phyloP scores from a whole-genome alignment of 2,797 vertebrate genomes.

The Sebastiscus tertius region DNA sequence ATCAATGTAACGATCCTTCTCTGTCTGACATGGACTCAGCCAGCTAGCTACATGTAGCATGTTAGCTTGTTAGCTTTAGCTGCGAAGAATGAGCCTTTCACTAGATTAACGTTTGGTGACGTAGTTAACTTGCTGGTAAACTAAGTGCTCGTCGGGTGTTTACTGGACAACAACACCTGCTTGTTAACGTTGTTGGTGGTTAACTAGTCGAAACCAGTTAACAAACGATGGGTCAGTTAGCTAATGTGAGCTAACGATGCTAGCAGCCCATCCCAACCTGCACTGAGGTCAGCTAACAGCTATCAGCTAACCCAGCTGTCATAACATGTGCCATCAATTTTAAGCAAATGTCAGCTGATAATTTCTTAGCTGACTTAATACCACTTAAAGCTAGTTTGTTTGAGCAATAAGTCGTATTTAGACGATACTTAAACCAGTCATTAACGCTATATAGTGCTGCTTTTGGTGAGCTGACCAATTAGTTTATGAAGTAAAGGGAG shows the following conservation, averaged over 20 bases:
- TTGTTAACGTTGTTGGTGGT: neutral
- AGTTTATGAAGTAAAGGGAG: neutral
- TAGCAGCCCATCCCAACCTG: slow-evolving; percentile 36
- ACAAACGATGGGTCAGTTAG: neutral
- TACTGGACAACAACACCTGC: neutral
- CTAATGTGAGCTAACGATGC: slow-evolving; percentile 28
- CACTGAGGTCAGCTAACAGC: neutral
- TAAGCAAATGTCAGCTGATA: neutral
- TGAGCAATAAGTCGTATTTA: neutral
- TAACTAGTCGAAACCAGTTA: neutral
- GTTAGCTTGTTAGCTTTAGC: slow-evolving; percentile 43
- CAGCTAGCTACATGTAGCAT: neutral
- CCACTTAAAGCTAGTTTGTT: neutral
- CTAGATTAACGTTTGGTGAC: neutral
- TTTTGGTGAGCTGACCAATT: neutral
- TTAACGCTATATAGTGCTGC: no score
- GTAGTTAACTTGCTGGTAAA: neutral
- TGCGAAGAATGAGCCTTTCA: neutral
- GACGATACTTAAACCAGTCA: neutral
- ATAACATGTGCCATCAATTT: neutral
- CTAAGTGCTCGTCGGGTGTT: rapidly evolving
- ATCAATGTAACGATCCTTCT: neutral
- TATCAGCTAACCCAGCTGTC: neutral
- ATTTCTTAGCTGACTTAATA: neutral
- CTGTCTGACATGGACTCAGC: slow-evolving; percentile 24